Base-by-base conservation (phyloP, 2,888 invertebrate species). In the Nephrotoma flavescens region DNA sequence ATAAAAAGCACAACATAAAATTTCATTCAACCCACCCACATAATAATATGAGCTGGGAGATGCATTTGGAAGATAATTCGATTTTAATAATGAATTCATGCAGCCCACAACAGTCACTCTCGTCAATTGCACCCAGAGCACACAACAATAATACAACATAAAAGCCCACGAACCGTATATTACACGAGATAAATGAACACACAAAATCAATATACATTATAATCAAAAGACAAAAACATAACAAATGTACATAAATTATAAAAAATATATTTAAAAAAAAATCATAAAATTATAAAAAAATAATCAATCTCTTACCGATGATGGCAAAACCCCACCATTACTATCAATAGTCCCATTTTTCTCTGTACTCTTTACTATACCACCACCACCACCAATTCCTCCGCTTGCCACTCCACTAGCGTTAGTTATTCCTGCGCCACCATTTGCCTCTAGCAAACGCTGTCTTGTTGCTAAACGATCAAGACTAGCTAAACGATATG, bases 391-490 rank as follows among this genome's bases (percentile, higher is more conserved):
- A 86, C 57, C 57, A 86, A 52, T 3, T 41, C 86, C 52, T 86
- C 86, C 45, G 86, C 47, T 15, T 42, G 44, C 45, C 45, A 45
- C 47, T 47, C 47, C 45, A 41, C 47, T 41, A 86, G 42, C 71
- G 31, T 9, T 71, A 71, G 71, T 71, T 9, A 31, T 31, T 87
- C 89, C 89, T 86, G 88, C 87, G 86, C 89, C 89, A 87, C 89
- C 88, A 87, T 89, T 89, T 87, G 95, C 94, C 90, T 96, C 96
- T 90, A 96, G 95, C 89, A 96, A 95, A 90, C 96, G 95, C 91
- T 96, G 96, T 87, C 96, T 93, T 89, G 96, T 94, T 85, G 96
- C 96, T 90, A 97, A 93, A 90, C 96, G 94, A 92, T 97, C 97
- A 88, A 97, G 93, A 90, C 96, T 96, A 87, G 96, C 95, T 89